Percentiles rank a stretch among this genome's conserved stretches.
These are phyloP conservation scores for Lepidotrigona ventralis DNA, from an alignment of 1,140 invertebrate genomes.

Conservation along the genomic window DNA sequence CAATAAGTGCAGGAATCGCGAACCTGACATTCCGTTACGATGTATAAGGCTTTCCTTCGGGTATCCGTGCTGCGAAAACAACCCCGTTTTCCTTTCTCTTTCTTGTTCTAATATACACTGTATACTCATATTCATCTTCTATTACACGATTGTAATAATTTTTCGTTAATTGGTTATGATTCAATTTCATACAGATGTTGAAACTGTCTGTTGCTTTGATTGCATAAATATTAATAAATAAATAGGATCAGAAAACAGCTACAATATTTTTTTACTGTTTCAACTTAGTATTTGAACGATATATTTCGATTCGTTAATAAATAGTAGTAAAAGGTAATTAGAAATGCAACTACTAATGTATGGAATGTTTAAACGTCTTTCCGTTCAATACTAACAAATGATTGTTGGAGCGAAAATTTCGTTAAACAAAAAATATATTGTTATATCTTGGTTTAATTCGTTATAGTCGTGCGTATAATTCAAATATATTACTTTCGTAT, in stretches of 20 bases:
- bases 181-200: neutral
- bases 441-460: neutral
- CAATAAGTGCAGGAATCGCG: constrained; percentile 39
- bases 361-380: neutral
- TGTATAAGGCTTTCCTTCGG: constrained; percentile 47
- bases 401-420: neutral
- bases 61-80: constrained; percentile 35
- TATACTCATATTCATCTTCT: neutral
- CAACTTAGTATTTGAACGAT: neutral
- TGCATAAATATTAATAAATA: neutral
- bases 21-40: constrained; percentile 45
- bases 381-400: neutral
- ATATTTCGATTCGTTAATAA: neutral
- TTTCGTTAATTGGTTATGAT: constrained; percentile 8
- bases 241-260: neutral
- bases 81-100: constrained; percentile 40
- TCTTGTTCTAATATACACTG: constrained; percentile 3
- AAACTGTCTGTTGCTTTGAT: neutral
- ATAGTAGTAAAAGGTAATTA: neutral
- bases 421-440: neutral
- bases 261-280: neutral
- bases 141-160: neutral
- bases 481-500: neutral
- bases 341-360: no score
- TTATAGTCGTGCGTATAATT: neutral